Percentiles rank a stretch among this genome's conserved stretches.
These are phyloP conservation scores for Siderastrea siderea DNA, from an alignment of 92 coral and sea anemone genomes.

Conservation along the genomic window DNA sequence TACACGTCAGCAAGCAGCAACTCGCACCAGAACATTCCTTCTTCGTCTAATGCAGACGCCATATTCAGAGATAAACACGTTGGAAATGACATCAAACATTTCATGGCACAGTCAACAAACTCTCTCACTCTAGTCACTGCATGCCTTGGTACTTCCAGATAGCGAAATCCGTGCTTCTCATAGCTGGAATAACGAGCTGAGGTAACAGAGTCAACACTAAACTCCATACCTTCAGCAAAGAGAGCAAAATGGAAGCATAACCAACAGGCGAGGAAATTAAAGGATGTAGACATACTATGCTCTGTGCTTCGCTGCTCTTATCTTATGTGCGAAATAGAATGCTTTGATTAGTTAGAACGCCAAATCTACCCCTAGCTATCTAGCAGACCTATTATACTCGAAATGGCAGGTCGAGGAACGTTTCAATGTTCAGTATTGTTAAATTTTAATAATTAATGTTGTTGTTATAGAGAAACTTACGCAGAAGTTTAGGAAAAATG, in stretches of 20 bases:
- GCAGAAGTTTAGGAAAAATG: too few relatives aligned
- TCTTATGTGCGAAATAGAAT: too few relatives aligned
- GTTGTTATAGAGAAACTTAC: too few relatives aligned
- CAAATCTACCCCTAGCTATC: too few relatives aligned
- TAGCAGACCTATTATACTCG: too few relatives aligned
- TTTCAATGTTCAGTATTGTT: too few relatives aligned
- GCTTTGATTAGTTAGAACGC: too few relatives aligned
- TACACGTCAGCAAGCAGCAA: constrained; percentile 13
- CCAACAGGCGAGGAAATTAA: neutral
- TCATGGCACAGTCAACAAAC: constrained; percentile 11
- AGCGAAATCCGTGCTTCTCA: constrained; percentile 17
- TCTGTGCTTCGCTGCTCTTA: too few relatives aligned
- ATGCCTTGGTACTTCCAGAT: constrained; percentile 12
- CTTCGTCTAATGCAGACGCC: neutral
- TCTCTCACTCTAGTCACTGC: neutral
- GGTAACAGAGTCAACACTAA: neutral
- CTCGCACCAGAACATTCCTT: neutral
- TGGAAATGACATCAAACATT: neutral
- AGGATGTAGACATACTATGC: neutral
- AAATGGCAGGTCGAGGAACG: too few relatives aligned
- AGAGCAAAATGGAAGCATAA: neutral
- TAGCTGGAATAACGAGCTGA: neutral
- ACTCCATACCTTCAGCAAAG: neutral
- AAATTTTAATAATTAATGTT: too few relatives aligned
- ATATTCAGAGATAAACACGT: neutral